Percentiles rank a stretch among this genome's conserved stretches.
Evolutionary conservation across 1,140 invertebrate species (phyloP).

Genomic region (Palaemon carinicauda): DNA sequence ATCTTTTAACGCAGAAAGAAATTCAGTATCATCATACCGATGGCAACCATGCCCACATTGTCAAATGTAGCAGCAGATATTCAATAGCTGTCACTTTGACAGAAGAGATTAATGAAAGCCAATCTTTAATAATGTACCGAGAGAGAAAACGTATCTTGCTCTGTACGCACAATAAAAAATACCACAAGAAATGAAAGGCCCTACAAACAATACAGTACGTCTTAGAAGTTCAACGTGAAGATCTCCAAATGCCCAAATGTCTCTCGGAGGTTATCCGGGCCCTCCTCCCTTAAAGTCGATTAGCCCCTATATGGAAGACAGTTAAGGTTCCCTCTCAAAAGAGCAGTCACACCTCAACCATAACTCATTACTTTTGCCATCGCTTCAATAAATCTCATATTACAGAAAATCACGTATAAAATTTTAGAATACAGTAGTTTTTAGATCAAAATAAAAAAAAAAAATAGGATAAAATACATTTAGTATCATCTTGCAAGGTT

Average conservation of each 20-base stretch:
- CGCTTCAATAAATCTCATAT: too few species aligned
- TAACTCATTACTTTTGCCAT: neutral
- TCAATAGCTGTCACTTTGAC: slow-evolving; percentile 54
- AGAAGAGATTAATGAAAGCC: slow-evolving; percentile 54
- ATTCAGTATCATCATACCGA: slow-evolving; percentile 21
- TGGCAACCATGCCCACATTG: slow-evolving; percentile 52
- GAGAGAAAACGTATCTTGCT: slow-evolving; percentile 37
- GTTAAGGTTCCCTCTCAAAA: slow-evolving; percentile 40
- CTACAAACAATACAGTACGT: neutral
- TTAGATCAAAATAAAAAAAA: too few species aligned
- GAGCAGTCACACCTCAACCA: slow-evolving; percentile 26
- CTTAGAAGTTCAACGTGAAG: neutral
- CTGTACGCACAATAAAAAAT: neutral
- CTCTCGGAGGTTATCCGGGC: slow-evolving; percentile 21
- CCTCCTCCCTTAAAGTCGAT: slow-evolving; percentile 41
- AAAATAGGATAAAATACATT: too few species aligned
- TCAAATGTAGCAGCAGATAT: slow-evolving; percentile 50
- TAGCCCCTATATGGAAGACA: slow-evolving; percentile 50
- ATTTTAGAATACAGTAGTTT: too few species aligned
- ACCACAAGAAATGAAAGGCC: slow-evolving; percentile 16
- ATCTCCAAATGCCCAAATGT: slow-evolving; percentile 49
- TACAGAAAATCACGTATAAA: too few species aligned
- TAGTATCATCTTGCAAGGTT: too few species aligned
- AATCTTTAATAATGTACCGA: slow-evolving; percentile 52
- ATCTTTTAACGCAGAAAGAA: neutral